Evolutionary conservation across 2,888 invertebrate genomes (phyloP).

Genomic region (Cryptocheilus praepositus): DNA sequence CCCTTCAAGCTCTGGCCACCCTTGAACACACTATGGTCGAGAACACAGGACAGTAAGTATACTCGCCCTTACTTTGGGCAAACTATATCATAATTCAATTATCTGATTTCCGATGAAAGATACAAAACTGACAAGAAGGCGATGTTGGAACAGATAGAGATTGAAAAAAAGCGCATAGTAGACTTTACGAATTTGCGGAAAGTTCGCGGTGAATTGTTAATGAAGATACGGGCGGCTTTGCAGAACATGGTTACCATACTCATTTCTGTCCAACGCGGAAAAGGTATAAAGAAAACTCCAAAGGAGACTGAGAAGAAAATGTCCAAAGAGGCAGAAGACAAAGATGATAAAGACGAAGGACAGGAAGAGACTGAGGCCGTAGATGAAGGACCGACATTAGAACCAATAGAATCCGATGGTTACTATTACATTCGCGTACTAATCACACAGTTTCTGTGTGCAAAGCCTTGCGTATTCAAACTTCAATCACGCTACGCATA

Average conservation of each 20-base stretch:
- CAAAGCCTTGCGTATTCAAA: not conserved
- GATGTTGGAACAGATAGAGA: slow-evolving; percentile 74
- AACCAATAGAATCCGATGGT: slow-evolving; percentile 38
- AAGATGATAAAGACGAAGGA: slow-evolving; percentile 32
- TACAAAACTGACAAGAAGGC: slow-evolving; percentile 76
- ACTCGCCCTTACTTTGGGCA: not conserved
- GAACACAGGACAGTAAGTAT: slow-evolving; percentile 61
- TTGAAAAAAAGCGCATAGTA: slow-evolving; percentile 74
- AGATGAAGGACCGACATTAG: slow-evolving; percentile 9
- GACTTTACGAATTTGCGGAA: slow-evolving; percentile 74
- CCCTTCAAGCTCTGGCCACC: slow-evolving; percentile 72
- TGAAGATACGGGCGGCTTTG: slow-evolving; percentile 78
- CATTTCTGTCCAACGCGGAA: slow-evolving; percentile 60
- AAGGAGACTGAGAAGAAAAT: not conserved
- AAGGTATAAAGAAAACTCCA: not conserved
- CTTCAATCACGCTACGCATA: too few relatives aligned
- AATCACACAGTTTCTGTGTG: not conserved
- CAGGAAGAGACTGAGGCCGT: slow-evolving; percentile 15
- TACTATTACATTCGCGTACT: too few relatives aligned
- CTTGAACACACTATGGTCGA: slow-evolving; percentile 74
- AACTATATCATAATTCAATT: not conserved
- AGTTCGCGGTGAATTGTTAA: slow-evolving; percentile 76
- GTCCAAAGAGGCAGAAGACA: slow-evolving; percentile 11
- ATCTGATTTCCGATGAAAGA: slow-evolving; percentile 63
- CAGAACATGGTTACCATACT: slow-evolving; percentile 79